Evolutionary conservation across 2,797 vertebrate genomes (phyloP), one percentile per base, ranked within the genome.

Genomic region (Enteromius viviparus): DNA sequence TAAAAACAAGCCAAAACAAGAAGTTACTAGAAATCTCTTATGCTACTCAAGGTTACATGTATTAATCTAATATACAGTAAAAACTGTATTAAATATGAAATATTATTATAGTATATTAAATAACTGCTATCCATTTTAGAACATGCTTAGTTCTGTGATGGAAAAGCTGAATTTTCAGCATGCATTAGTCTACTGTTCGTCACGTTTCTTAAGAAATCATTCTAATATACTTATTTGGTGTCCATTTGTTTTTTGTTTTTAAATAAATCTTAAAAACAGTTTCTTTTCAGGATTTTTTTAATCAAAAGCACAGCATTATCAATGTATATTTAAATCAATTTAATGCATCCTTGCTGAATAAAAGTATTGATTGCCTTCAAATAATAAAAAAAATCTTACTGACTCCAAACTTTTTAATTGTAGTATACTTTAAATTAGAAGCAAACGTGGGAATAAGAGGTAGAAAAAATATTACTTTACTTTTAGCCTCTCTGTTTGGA

Each of bases 261-360:
- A 40, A 40, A 40, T 40, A 40, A 40, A 40, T 40, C 7, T 40
- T 40, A 8, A 37, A n/a, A 45, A 37, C 29, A 32, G 29, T 32
- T 34, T 34, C 3, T 34, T 34, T 34, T 34, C 32, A 3, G 2
- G 21, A 42, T 69, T 69, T 11, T 69, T 69, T 19, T 3, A 70
- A 45, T 34, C 34, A 34, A 47, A 45, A 26, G 15, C 19, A 71
- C 45, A 49, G 15, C 3, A 32, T 72, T 21, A 6, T 51, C 9
- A 51, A 42, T 10, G 10, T 42, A 42, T 42, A 10, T 51, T 72
- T 40, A 51, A 1, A 6, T 72, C 2, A 51, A 32, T 51, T 32
- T 19, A 72, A 72, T 72, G 45, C 26, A 72, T 58, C 10, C 37
- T 64, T 64, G 55, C 51, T 77, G 37, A 77, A 42, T 69, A n/a